phyloP scores from a whole-genome alignment of 2,888 invertebrate species.

The Glaucopsyche alexis region DNA sequence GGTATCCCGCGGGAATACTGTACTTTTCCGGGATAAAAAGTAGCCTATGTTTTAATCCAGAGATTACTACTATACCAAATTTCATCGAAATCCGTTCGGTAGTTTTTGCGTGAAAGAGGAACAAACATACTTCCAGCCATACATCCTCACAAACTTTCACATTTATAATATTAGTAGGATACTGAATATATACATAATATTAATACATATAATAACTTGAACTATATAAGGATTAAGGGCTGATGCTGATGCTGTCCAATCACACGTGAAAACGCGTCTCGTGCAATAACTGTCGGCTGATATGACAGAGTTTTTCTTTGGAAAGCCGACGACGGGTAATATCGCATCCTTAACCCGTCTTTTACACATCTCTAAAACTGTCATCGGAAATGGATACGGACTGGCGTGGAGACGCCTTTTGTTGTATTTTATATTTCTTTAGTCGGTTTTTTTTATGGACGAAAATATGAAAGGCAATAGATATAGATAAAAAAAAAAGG shows the following conservation, averaged over 20 bases:
- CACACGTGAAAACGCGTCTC: background rate
- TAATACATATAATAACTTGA: no score
- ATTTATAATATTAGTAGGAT: no score
- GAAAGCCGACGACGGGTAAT: conserved; percentile 48
- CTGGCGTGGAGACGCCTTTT: conserved; percentile 38
- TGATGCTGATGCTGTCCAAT: background rate
- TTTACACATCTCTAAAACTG: conserved; percentile 48
- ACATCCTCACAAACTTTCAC: no score
- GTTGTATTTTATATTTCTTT: conserved; percentile 5
- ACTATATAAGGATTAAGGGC: background rate
- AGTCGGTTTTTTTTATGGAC: background rate
- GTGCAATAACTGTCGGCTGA: conserved; percentile 21
- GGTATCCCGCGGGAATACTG: no score
- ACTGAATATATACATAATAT: no score
- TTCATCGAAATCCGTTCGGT: no score
- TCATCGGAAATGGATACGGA: conserved; percentile 41
- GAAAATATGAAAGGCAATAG: background rate
- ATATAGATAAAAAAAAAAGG: background rate
- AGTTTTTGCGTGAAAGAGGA: no score
- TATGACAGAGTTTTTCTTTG: conserved; percentile 40
- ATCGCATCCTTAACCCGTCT: conserved; percentile 48
- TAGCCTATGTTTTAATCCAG: no score
- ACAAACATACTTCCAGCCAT: no score
- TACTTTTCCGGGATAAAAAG: no score
- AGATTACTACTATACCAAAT: no score